A percentile compares a stretch with the other conserved stretches of the same genome.
phyloP scores from a whole-genome alignment of 2,797 vertebrate genomes.

The Chiroxiphia lanceolata region DNA sequence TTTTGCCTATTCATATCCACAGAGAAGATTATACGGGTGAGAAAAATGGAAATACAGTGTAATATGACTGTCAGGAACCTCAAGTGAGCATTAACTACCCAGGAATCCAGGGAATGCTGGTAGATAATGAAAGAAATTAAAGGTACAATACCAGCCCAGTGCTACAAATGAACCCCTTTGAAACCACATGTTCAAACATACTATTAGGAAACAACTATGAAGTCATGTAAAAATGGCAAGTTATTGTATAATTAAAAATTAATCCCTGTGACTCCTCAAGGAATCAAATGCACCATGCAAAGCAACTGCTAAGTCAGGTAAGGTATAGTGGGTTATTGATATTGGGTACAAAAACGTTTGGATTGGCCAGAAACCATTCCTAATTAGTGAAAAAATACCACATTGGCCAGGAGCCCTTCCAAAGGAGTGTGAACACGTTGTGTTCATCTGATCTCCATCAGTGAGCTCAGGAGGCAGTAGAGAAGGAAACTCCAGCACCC shows the following conservation, averaged over 20 bases:
- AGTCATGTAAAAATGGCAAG: not conserved
- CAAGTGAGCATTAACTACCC: conserved; percentile 14
- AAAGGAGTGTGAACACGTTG: accelerated
- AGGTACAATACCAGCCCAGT: not conserved
- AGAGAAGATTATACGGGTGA: not conserved
- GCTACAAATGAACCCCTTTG: conserved; percentile 1
- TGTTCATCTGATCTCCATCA: not conserved
- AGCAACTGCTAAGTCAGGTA: not conserved
- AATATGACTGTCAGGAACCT: not conserved
- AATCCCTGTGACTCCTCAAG: not conserved
- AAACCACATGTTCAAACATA: not conserved
- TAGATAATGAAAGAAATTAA: conserved; percentile 44
- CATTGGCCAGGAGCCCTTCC: not conserved
- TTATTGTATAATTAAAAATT: not conserved
- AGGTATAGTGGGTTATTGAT: not conserved
- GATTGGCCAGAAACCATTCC: not conserved
- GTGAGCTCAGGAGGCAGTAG: not conserved
- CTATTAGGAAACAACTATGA: not conserved
- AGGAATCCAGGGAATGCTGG: not conserved
- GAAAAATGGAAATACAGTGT: not conserved
- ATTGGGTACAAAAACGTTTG: not conserved
- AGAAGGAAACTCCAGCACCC: not conserved
- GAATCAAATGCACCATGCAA: not conserved
- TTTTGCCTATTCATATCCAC: not conserved
- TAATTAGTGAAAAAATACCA: not conserved